These are phyloP conservation scores for Dicyrtoma fusca DNA, from an alignment of 2,888 invertebrate species.

Conservation along the genomic window DNA sequence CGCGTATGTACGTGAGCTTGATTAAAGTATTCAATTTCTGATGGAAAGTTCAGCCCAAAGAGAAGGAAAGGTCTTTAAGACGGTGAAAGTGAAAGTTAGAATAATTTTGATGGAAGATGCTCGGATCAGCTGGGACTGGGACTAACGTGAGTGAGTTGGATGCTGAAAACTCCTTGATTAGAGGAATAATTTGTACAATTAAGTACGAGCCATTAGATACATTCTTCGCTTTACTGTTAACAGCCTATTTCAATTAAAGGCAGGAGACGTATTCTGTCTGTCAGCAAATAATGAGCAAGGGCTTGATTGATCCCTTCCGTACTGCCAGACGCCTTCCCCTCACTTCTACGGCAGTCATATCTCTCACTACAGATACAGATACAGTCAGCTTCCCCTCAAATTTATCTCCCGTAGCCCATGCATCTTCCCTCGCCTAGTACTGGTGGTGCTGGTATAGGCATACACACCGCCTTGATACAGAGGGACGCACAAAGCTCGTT, in stretches of 20 bases:
- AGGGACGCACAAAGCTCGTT: too few relatives aligned
- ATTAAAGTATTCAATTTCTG: too few relatives aligned
- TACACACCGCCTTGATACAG: too few relatives aligned
- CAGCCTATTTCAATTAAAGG: constrained; percentile 43
- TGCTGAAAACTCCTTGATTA: constrained; percentile 46
- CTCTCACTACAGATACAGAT: background rate
- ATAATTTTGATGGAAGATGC: background rate
- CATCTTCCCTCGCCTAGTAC: too few relatives aligned
- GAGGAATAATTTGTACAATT: constrained; percentile 53
- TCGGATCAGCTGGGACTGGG: background rate
- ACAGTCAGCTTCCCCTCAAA: background rate
- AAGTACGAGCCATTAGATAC: constrained; percentile 51
- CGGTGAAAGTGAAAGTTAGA: background rate
- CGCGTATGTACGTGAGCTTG: background rate
- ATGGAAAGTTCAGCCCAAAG: background rate
- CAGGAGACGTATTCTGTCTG: constrained; percentile 36
- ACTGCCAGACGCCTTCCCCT: background rate
- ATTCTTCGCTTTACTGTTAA: constrained; percentile 51
- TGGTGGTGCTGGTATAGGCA: too few relatives aligned
- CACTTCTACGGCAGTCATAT: background rate
- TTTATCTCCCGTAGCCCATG: background rate
- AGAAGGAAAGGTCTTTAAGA: background rate
- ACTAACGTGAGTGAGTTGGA: too few relatives aligned
- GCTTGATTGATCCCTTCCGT: constrained; percentile 48
- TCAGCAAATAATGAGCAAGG: constrained; percentile 51